Conservation (phyloP, 2,113 vertebrate species). For the Grammatotria lemairii region DNA sequence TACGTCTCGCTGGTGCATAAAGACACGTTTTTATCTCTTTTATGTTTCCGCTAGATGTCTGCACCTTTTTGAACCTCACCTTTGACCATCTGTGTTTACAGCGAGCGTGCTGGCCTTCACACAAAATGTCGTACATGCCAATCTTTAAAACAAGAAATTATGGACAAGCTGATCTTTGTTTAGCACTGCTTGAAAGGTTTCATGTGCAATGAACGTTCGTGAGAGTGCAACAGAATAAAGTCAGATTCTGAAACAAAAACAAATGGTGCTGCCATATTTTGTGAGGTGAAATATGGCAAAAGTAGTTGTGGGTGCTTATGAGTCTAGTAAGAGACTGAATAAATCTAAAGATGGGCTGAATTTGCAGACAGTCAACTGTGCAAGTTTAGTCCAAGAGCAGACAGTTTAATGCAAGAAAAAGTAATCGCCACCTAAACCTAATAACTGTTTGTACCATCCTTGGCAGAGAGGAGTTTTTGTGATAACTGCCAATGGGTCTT, state of each 20-base stretch:
- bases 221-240: not conserved
- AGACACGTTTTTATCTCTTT: not conserved
- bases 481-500: not conserved
- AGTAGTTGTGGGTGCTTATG: not conserved
- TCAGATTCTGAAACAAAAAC: not conserved
- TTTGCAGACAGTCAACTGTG: not conserved
- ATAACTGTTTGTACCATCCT: not conserved
- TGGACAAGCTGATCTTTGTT: not conserved
- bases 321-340: not conserved
- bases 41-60: not conserved
- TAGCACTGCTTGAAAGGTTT: not conserved
- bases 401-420: not conserved
- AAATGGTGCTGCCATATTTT: not conserved
- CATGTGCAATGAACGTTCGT: fast-evolving
- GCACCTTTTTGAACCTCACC: not conserved
- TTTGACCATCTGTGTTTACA: not conserved
- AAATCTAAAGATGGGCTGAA: not conserved
- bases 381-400: not conserved
- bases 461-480: not conserved
- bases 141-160: not conserved
- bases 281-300: not conserved
- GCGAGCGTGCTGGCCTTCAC: not conserved
- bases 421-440: not conserved
- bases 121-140: not conserved
- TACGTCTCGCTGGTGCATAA: not conserved